These are phyloP conservation scores for Lypha dubia DNA, from an alignment of 2,888 invertebrate genomes.

Conservation along the genomic window DNA sequence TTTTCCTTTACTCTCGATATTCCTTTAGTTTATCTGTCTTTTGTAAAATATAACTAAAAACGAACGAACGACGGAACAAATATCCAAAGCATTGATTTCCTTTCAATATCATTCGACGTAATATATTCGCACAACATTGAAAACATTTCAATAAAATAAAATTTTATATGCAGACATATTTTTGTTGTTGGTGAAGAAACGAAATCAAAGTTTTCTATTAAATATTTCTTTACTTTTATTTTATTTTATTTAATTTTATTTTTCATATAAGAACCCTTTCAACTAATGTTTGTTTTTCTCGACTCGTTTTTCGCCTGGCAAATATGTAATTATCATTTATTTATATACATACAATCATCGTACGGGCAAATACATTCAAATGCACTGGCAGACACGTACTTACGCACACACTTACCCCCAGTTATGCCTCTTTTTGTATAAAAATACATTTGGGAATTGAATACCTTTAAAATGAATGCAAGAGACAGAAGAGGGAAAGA, in stretches of 20 bases:
- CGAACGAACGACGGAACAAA: background rate
- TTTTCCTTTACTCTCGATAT: background rate
- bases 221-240: no score
- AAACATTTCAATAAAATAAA: conserved; percentile 20
- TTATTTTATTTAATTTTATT: background rate
- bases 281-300: background rate
- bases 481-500: no score
- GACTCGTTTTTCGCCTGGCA: no score
- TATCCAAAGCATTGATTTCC: conserved; percentile 8
- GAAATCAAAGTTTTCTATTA: conserved; percentile 8
- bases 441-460: background rate
- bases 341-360: background rate
- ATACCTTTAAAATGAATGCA: no score
- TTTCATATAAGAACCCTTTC: background rate
- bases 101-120: background rate
- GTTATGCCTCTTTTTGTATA: background rate
- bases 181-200: background rate
- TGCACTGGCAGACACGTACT: background rate
- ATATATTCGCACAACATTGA: background rate
- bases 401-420: background rate
- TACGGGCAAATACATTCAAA: background rate
- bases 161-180: conserved; percentile 16
- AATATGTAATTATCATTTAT: conserved; percentile 19
- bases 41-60: background rate
- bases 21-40: background rate